Evolutionary conservation across 2,113 vertebrate species (phyloP).

Genomic region (Corydoras sp.): DNA sequence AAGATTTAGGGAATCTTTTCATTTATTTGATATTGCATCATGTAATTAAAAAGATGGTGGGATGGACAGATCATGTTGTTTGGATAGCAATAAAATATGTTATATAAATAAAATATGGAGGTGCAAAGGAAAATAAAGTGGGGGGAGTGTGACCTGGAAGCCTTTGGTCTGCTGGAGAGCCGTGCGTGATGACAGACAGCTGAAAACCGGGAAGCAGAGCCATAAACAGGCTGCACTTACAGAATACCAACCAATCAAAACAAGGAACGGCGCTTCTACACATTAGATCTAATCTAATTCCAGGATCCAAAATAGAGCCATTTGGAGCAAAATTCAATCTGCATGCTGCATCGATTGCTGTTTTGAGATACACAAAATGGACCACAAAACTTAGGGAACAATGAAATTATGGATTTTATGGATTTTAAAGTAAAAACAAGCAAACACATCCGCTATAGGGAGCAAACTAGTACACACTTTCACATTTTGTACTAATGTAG

Average conservation of each 20-base stretch:
- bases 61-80: constrained; percentile 15
- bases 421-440: too few species aligned
- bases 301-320: constrained; percentile 48
- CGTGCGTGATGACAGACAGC: constrained; percentile 31
- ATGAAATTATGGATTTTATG: too few species aligned
- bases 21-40: too few species aligned
- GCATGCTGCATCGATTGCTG: constrained; percentile 40
- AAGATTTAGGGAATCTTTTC: too few species aligned
- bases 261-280: constrained; percentile 29
- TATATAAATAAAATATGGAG: constrained; percentile 44
- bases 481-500: too few species aligned
- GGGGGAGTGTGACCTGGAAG: constrained; percentile 43
- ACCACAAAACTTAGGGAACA: too few species aligned
- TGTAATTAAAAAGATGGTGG: too few species aligned
- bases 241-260: constrained; percentile 37
- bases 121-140: constrained; percentile 22
- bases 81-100: too few species aligned
- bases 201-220: constrained; percentile 26
- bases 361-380: constrained; percentile 6
- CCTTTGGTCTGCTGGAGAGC: constrained; percentile 49
- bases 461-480: too few species aligned
- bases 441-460: too few species aligned
- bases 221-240: not conserved
- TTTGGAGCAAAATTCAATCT: constrained; percentile 54
- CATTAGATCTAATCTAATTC: constrained; percentile 48